Conservation (phyloP, 2,888 invertebrate genomes). For the Sussaba pulchella region DNA sequence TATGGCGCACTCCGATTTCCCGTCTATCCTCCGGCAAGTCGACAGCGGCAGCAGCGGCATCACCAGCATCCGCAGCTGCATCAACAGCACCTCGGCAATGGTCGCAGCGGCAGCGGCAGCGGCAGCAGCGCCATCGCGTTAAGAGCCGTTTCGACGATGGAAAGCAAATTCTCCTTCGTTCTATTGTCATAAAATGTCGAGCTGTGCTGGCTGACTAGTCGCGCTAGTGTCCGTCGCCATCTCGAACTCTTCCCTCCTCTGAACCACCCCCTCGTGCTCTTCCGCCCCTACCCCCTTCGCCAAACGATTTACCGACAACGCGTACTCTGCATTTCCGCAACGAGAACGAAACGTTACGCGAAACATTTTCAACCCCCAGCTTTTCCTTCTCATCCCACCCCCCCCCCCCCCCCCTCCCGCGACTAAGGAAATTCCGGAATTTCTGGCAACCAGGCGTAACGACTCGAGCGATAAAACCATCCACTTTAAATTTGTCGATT, state of each 20-base stretch:
- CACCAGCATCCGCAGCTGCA: background rate
- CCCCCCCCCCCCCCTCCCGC: too few species aligned
- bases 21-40: slow-evolving; percentile 35
- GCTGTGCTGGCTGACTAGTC: slow-evolving; percentile 14
- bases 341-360: slow-evolving; percentile 23
- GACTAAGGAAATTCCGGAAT: slow-evolving; percentile 37
- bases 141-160: too few species aligned
- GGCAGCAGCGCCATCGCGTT: background rate
- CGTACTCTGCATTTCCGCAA: slow-evolving; percentile 35
- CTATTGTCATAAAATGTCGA: slow-evolving; percentile 57
- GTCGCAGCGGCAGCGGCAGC: slow-evolving; percentile 8
- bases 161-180: slow-evolving; percentile 39
- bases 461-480: slow-evolving; percentile 43
- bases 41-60: slow-evolving; percentile 5
- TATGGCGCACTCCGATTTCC: slow-evolving; percentile 63
- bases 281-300: slow-evolving; percentile 7
- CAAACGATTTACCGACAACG: slow-evolving; percentile 36
- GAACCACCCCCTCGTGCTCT: too few species aligned
- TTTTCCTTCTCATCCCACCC: too few species aligned
- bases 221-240: background rate
- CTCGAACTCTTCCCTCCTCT: too few species aligned
- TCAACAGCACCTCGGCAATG: slow-evolving; percentile 8
- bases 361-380: too few species aligned
- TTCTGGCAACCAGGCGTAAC: slow-evolving; percentile 12
- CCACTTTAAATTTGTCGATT: slow-evolving; percentile 39